A percentile compares a stretch with the other conserved stretches of the same genome.
phyloP scores from a whole-genome alignment of 1,140 invertebrate species.

The Schlechtendalia chinensis region DNA sequence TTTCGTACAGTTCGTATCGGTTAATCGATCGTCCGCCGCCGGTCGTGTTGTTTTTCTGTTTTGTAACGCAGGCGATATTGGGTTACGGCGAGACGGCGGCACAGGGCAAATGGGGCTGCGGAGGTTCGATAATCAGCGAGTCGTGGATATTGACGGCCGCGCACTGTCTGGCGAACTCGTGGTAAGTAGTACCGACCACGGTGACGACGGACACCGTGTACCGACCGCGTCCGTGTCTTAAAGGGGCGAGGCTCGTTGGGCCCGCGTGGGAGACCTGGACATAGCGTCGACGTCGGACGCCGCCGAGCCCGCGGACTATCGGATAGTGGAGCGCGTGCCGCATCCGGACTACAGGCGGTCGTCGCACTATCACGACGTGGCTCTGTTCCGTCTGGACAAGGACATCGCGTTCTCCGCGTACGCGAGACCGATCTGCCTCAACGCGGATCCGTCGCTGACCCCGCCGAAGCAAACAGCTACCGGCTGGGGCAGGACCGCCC shows the following conservation, averaged over 20 bases:
- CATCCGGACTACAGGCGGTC: constrained; percentile 58
- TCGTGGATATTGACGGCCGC: constrained; percentile 16
- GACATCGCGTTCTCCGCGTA: constrained; percentile 54
- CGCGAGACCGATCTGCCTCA: constrained; percentile 60
- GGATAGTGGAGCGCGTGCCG: constrained; percentile 56
- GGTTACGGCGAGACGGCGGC: background rate
- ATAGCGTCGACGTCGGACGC: constrained; percentile 52
- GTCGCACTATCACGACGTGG: constrained; percentile 48
- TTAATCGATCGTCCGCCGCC: too few species aligned
- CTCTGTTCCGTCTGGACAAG: constrained; percentile 58
- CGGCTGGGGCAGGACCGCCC: constrained; percentile 59
- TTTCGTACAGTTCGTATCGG: background rate
- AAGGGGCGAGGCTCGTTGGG: constrained; percentile 49
- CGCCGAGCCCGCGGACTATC: constrained; percentile 51
- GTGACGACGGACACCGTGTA: too few species aligned
- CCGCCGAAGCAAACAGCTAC: constrained; percentile 57
- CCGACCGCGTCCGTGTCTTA: too few species aligned
- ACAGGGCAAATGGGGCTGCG: background rate
- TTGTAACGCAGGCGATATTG: background rate
- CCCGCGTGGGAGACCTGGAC: constrained; percentile 55
- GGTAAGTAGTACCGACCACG: too few species aligned
- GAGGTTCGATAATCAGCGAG: constrained; percentile 9
- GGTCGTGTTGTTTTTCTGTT: too few species aligned
- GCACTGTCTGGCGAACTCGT: background rate
- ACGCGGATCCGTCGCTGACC: constrained; percentile 52